These are phyloP conservation scores for Acanthiza pusilla DNA, from an alignment of 2,797 vertebrate genomes.

Conservation along the genomic window DNA sequence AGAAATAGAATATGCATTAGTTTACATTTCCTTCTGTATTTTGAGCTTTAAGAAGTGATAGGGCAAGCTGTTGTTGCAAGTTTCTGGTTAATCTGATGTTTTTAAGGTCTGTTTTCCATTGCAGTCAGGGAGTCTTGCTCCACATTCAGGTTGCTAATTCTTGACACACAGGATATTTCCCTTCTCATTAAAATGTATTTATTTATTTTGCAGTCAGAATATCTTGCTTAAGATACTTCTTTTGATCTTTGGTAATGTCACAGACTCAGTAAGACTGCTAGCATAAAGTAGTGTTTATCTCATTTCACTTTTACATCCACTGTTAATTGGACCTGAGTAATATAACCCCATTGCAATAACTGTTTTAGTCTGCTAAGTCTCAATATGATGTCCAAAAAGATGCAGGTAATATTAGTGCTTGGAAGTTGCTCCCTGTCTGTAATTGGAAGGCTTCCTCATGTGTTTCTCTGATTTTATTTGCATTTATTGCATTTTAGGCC, in stretches of 20 bases:
- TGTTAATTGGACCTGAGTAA: slow-evolving; percentile 35
- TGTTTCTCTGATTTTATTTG: background rate
- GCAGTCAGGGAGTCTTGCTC: background rate
- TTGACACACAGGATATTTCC: background rate
- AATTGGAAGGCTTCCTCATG: background rate
- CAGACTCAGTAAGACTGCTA: background rate
- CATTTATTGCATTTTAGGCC: slow-evolving; percentile 17
- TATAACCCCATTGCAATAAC: background rate
- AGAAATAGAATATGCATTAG: slow-evolving; percentile 41
- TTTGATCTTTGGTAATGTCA: slow-evolving; percentile 38
- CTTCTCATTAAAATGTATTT: slow-evolving; percentile 57
- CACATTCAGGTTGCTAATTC: background rate
- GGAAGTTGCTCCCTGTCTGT: background rate
- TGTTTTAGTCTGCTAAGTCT: background rate
- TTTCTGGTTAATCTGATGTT: slow-evolving; percentile 9
- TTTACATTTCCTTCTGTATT: slow-evolving; percentile 14
- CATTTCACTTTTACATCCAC: background rate
- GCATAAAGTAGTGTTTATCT: slow-evolving; percentile 12
- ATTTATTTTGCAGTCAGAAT: slow-evolving; percentile 39
- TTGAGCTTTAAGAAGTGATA: background rate
- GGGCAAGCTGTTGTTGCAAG: background rate
- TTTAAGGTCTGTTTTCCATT: background rate
- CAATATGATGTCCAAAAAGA: background rate
- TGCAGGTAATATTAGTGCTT: background rate
- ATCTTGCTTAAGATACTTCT: background rate